phyloP scores from a whole-genome alignment of 2,113 vertebrate species.

The Pluvianellus socialis region DNA sequence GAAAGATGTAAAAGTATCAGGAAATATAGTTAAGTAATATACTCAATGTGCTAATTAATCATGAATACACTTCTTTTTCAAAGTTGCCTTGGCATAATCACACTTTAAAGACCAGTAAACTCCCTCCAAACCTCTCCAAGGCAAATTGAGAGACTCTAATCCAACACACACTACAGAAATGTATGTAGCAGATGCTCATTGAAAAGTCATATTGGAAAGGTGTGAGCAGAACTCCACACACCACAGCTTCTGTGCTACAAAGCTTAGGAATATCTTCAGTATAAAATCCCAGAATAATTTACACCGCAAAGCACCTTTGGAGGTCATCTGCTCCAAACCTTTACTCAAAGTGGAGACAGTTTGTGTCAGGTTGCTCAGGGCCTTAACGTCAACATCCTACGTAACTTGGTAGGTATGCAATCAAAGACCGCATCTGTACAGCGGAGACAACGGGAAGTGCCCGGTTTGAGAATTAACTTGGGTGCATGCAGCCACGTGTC shows the following conservation, averaged over 20 bases:
- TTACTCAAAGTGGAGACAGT: not conserved
- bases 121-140: not conserved
- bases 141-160: not conserved
- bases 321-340: not conserved
- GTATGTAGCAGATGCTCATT: not conserved
- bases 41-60: not conserved
- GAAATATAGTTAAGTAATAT: not conserved
- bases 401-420: not conserved
- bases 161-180: not conserved
- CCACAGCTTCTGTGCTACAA: not conserved
- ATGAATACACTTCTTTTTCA: not conserved
- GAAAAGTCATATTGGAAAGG: not conserved
- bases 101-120: not conserved
- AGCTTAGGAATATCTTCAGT: not conserved
- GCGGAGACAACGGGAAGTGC: not conserved
- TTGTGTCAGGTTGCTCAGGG: not conserved
- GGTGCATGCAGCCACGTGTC: not conserved
- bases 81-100: not conserved
- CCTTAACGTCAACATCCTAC: not conserved
- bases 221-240: not conserved
- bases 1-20: not conserved
- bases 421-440: not conserved
- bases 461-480: not conserved
- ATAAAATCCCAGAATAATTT: not conserved
- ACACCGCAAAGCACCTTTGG: not conserved